Evolutionary conservation across 2,888 invertebrate species (phyloP).

Genomic region (Tenthredo distinguenda): DNA sequence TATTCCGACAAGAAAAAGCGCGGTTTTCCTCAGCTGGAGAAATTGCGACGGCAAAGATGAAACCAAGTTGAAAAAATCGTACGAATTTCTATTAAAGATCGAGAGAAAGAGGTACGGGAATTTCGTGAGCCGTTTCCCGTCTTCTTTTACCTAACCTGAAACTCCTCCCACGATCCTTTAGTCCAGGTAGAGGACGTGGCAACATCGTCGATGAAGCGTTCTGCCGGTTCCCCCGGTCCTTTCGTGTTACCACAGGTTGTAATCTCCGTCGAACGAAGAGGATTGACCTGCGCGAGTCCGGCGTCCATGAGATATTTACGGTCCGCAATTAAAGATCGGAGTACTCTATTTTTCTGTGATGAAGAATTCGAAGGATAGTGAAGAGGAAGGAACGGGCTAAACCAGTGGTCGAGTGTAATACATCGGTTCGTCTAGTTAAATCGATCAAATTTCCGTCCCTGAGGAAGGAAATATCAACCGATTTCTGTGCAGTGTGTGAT

Average conservation of each 20-base stretch:
- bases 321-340: not conserved
- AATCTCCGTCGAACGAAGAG: constrained; percentile 13
- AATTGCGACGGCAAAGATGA: not conserved
- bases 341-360: not conserved
- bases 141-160: not conserved
- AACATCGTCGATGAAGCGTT: constrained; percentile 25
- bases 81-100: not conserved
- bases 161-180: constrained; percentile 22
- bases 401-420: not conserved
- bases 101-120: not conserved
- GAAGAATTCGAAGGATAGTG: not conserved
- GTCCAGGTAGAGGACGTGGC: constrained; percentile 36
- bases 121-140: not conserved
- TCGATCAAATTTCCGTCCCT: not conserved
- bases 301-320: constrained; percentile 6
- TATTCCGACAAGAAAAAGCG: not conserved
- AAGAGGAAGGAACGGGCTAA: not conserved
- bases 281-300: constrained; percentile 16
- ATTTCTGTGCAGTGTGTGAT: not conserved
- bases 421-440: not conserved
- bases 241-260: constrained; percentile 5
- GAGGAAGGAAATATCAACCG: not conserved
- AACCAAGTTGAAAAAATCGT: not conserved
- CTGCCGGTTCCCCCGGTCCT: constrained; percentile 25
- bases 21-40: not conserved